A percentile compares a stretch with the other conserved stretches of the same genome.
Conservation (phyloP, 2,113 vertebrate species). For the Mohoua ochrocephala region DNA sequence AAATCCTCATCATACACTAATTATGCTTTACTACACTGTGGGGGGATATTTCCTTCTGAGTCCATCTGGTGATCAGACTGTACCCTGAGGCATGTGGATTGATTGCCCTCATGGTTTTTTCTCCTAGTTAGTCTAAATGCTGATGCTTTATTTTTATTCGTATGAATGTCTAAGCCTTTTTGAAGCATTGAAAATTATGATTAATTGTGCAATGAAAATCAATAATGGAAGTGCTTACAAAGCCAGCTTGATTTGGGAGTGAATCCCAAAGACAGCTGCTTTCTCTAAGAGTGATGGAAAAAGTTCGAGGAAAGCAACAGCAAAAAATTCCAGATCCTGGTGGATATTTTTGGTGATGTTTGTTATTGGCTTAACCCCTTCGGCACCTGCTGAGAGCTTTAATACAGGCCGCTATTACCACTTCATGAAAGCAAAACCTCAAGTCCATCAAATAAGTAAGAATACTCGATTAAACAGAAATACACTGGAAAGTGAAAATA, state of each 20-base stretch:
- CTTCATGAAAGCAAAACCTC: neutral
- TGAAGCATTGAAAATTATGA: constrained; percentile 53
- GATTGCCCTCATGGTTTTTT: constrained; percentile 10
- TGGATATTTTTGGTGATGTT: neutral
- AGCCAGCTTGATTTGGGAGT: constrained; percentile 28
- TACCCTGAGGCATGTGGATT: constrained; percentile 13
- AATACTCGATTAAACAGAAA: neutral
- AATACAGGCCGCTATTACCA: neutral
- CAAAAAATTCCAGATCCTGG: neutral
- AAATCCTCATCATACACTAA: constrained; percentile 24
- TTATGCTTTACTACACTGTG: constrained; percentile 19
- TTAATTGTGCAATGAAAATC: constrained; percentile 53
- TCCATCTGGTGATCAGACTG: constrained; percentile 44
- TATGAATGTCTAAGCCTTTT: constrained; percentile 11
- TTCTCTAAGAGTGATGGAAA: neutral
- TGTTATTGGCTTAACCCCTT: neutral
- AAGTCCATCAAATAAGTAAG: neutral
- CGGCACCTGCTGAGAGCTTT: neutral
- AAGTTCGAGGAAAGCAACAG: neutral
- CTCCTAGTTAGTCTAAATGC: constrained; percentile 22
- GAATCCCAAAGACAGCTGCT: constrained; percentile 42
- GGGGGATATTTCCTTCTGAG: constrained; percentile 28
- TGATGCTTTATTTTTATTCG: constrained; percentile 44
- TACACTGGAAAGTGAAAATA: neutral
- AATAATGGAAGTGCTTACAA: constrained; percentile 49